These are phyloP conservation scores for Apis cerana DNA, from an alignment of 1,140 invertebrate genomes.

Conservation along the genomic window DNA sequence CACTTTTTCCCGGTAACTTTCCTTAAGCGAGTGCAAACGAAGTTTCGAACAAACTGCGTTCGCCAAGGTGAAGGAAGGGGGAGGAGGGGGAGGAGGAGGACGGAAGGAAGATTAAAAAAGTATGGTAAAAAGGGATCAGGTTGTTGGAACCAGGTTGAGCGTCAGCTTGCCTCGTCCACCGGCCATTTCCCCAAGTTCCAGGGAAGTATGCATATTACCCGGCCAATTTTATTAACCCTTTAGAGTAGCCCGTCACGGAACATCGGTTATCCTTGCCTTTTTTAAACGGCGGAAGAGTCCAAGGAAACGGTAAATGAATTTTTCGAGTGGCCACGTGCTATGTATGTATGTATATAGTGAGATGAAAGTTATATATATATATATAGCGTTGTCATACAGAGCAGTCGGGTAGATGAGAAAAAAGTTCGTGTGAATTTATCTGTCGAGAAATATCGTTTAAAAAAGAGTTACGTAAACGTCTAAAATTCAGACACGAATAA, in stretches of 20 bases:
- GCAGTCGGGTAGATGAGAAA: no score
- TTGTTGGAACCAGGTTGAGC: not conserved
- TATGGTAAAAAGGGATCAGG: not conserved
- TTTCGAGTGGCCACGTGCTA: not conserved
- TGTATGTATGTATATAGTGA: not conserved
- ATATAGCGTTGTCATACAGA: no score
- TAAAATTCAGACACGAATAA: no score
- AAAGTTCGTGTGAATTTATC: no score
- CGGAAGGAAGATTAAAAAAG: not conserved
- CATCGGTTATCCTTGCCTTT: slow-evolving; percentile 2
- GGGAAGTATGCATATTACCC: slow-evolving; percentile 43
- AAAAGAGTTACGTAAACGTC: no score
- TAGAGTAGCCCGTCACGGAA: slow-evolving; percentile 12
- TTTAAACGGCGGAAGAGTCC: not conserved
- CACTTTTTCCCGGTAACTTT: slow-evolving; percentile 21
- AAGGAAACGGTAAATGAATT: not conserved
- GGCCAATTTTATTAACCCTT: slow-evolving; percentile 42
- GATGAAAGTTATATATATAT: no score
- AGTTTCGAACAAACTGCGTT: slow-evolving; percentile 45
- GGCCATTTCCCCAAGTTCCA: not conserved
- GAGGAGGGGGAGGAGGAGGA: not conserved
- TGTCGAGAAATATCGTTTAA: no score
- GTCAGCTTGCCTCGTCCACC: slow-evolving; percentile 33
- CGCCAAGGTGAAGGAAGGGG: no score
- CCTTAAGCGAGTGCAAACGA: slow-evolving; percentile 36